Evolutionary conservation across 2,797 vertebrate species (phyloP).

Genomic region (Pipistrellus pygmaeus): DNA sequence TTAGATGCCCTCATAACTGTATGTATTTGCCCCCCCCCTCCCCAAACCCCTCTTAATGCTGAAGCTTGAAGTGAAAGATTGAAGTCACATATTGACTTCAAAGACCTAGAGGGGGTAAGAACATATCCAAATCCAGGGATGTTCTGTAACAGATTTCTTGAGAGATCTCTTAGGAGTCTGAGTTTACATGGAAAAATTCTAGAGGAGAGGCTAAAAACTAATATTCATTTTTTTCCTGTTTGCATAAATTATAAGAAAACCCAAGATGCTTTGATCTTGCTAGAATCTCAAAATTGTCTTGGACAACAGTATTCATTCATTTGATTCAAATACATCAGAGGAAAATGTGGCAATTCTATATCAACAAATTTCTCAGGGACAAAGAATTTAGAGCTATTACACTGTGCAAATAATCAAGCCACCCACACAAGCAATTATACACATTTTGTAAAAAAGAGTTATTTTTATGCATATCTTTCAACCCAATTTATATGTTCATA

Average conservation of each 20-base stretch:
- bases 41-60: neutral
- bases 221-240: neutral
- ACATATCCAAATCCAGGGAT: neutral
- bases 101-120: neutral
- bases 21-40: neutral
- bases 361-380: neutral
- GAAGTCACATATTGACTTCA: neutral
- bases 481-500: neutral
- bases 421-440: neutral
- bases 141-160: neutral
- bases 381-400: neutral
- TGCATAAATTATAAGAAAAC: neutral
- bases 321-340: neutral
- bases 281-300: neutral
- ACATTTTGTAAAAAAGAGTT: neutral
- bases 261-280: neutral
- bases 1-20: neutral
- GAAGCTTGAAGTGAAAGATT: neutral
- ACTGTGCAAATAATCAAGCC: neutral
- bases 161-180: neutral
- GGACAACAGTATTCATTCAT: neutral
- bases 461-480: conserved; percentile 9
- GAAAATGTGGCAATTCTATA: neutral
- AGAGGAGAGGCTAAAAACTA: neutral
- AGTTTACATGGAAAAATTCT: neutral